Evolutionary conservation across 2,888 invertebrate species (phyloP), one percentile per base, ranked within the genome.

Genomic region (Leptopilina syphax): DNA sequence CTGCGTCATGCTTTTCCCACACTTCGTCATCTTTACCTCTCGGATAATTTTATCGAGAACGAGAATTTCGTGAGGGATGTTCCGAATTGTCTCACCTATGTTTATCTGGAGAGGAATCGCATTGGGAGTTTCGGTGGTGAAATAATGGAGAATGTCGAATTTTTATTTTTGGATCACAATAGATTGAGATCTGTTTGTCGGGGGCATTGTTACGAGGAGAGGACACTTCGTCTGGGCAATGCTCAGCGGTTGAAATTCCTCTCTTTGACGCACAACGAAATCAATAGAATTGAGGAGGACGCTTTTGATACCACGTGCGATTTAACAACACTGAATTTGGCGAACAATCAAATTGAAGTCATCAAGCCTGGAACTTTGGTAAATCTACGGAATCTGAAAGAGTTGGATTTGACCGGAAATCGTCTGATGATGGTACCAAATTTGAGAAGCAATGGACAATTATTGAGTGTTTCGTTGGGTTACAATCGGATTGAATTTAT

Each of bases 1-100:
- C 70, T 87, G 0, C 76, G 77, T 24, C 81, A 65, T 10, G 70
- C 85, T 10, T 88, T 90, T 73, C 90, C 90, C 7, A 65, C 77
- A 44, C 77, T 90, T n/a, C 88, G 86, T 1, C 87, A 89, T 78
- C 83, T 90, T 0, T 89, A 88, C 34, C 79, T 89, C 6, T 88
- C 89, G 2, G 88, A 88, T 80, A 89, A 90, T 77, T 82, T 79
- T 63, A 76, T 89, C 0, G 84, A 85, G 7, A 85, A 84, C 0
- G 84, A 85, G n/a, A 82, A 82, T 47, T 85, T 87, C 66, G 81
- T 87, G 2, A 81, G 57, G 0, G 84, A 87, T 24, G 63, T 88
- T 9, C 88, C 89, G 0, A 57, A 76, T n/a, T 84, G 86, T 34
- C 77, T 90, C 65, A 84, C 84, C 8, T 86, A 89, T 57, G 85